Conservation (phyloP, 2,888 invertebrate genomes). For the Erpobdella octoculata region DNA sequence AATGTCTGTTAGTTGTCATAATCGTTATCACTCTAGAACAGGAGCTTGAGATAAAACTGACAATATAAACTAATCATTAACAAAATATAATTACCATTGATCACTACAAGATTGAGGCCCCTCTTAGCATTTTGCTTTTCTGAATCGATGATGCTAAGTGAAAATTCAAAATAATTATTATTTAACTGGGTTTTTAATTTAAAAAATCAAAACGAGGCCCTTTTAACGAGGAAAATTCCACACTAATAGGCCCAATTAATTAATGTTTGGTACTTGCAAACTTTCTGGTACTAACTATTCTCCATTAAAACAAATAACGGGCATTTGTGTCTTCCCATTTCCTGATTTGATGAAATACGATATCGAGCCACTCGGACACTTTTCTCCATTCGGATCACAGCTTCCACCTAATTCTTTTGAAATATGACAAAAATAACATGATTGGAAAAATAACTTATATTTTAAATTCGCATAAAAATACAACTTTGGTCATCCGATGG, state of each 20-base stretch:
- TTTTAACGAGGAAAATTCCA: no score
- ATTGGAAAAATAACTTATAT: no score
- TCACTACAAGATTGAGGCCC: constrained; percentile 45
- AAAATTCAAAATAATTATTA: background rate
- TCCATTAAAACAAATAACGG: constrained; percentile 39
- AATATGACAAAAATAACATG: no score
- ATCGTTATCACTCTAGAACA: background rate
- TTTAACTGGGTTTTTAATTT: background rate
- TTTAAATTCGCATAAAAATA: no score
- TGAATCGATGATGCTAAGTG: constrained; percentile 41
- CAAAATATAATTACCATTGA: constrained; percentile 41
- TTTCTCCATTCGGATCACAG: background rate
- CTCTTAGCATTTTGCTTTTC: constrained; percentile 42
- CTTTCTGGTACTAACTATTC: constrained; percentile 34
- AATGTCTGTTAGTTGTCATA: background rate
- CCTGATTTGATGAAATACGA: constrained; percentile 37
- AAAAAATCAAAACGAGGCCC: background rate
- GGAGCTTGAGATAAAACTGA: background rate
- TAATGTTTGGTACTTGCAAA: no score
- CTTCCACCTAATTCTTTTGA: background rate
- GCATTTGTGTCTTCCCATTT: constrained; percentile 34
- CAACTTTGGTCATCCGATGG: no score
- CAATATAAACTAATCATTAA: background rate
- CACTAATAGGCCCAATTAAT: no score
- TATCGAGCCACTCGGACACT: constrained; percentile 32